Conservation (phyloP, 1,140 invertebrate species). For the Meloidogyne exigua region DNA sequence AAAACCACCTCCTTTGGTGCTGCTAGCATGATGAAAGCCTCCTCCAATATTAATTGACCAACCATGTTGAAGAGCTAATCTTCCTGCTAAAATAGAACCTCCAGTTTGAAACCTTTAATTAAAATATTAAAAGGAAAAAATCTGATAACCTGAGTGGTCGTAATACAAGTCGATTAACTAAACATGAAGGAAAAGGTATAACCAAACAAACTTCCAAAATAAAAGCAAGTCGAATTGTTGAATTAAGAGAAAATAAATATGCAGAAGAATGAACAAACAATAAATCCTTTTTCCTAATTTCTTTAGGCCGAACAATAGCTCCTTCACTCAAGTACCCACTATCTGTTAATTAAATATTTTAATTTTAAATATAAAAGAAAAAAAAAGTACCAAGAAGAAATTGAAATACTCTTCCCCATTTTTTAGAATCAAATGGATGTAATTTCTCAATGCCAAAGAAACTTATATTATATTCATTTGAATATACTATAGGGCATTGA, state of each 20-base stretch:
- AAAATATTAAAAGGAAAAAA: background rate
- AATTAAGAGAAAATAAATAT: slow-evolving; percentile 72
- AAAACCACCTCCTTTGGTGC: slow-evolving; percentile 74
- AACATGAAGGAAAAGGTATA: slow-evolving; percentile 75
- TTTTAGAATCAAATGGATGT: slow-evolving; percentile 83
- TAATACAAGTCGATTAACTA: slow-evolving; percentile 76
- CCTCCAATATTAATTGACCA: slow-evolving; percentile 88
- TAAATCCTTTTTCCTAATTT: slow-evolving; percentile 74
- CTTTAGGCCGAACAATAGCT: slow-evolving; percentile 69
- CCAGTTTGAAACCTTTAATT: slow-evolving; percentile 75
- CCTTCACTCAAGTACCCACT: slow-evolving; percentile 62
- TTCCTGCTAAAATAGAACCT: slow-evolving; percentile 76
- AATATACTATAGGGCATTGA: slow-evolving; percentile 75
- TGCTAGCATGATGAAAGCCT: slow-evolving; percentile 72
- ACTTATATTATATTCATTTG: slow-evolving; percentile 77
- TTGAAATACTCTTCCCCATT: slow-evolving; percentile 75
- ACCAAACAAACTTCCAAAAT: slow-evolving; percentile 71
- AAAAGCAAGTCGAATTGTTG: slow-evolving; percentile 69
- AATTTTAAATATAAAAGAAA: slow-evolving; percentile 21
- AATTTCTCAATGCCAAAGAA: slow-evolving; percentile 78
- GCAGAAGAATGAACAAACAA: slow-evolving; percentile 73
- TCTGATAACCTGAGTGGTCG: slow-evolving; percentile 68
- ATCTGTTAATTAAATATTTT: slow-evolving; percentile 46
- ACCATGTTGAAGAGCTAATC: slow-evolving; percentile 76
- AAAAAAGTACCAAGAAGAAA: slow-evolving; percentile 68